Evolutionary conservation across 2,797 vertebrate species (phyloP).

Genomic region (Megalops cyprinoides): DNA sequence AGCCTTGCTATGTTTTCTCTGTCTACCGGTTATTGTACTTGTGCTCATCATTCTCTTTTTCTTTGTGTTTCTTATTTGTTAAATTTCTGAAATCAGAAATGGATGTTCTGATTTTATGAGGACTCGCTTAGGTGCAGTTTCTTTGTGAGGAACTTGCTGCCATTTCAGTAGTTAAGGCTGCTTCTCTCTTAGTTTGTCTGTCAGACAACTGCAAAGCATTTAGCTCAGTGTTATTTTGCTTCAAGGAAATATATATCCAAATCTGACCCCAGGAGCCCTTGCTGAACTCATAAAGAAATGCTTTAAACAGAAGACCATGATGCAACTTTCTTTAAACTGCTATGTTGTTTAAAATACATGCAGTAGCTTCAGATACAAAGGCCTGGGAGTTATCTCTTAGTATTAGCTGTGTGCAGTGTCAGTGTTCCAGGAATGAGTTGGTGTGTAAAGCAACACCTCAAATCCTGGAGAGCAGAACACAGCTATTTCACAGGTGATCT

Average conservation of each 20-base stretch:
- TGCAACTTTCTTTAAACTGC: neutral
- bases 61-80: neutral
- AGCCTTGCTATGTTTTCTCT: slow-evolving; percentile 21
- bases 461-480: no score
- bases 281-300: no score
- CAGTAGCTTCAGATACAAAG: neutral
- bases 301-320: neutral
- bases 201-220: neutral
- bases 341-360: neutral
- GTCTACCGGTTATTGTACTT: slow-evolving; percentile 39
- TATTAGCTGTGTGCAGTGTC: neutral
- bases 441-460: no score
- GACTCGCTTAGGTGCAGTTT: neutral
- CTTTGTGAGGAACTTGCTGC: no score
- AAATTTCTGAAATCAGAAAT: neutral
- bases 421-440: neutral
- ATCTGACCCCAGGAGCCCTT: no score
- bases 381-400: neutral
- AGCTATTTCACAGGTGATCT: neutral
- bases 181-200: neutral
- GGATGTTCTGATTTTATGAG: neutral
- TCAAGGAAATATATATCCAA: no score
- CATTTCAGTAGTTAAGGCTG: neutral
- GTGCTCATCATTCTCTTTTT: neutral
- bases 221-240: no score